Percentiles rank a stretch among this genome's conserved stretches.
phyloP scores from a whole-genome alignment of 2,797 vertebrate species.

The Scarus forsteni region DNA sequence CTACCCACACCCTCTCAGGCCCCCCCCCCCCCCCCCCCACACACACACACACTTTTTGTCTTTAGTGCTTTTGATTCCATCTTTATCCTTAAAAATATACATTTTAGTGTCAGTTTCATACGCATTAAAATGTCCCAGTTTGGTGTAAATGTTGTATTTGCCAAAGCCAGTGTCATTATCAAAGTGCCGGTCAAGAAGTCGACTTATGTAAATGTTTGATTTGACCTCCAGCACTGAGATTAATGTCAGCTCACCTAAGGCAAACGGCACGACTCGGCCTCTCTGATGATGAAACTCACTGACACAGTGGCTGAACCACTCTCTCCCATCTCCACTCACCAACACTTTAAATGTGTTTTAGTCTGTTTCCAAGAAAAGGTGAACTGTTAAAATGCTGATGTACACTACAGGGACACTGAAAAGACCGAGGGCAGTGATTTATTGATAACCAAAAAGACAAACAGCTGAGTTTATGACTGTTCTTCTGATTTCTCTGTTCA shows the following conservation, averaged over 20 bases:
- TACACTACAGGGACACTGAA: no score
- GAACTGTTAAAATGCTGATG: no score
- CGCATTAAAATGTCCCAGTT: neutral
- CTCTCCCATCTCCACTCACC: no score
- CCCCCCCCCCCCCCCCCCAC: no score
- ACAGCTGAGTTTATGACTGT: neutral
- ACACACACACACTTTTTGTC: no score
- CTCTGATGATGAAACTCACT: constrained; percentile 55
- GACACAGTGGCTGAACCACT: constrained; percentile 30
- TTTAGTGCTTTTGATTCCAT: neutral
- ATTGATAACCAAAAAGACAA: neutral
- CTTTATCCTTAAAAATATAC: neutral
- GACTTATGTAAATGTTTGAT: constrained; percentile 13
- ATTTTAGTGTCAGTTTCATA: neutral
- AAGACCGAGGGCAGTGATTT: neutral
- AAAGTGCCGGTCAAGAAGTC: constrained; percentile 18
- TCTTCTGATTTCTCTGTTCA: no score
- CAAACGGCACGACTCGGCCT: neutral
- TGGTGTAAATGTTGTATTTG: neutral
- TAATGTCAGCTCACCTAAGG: constrained; percentile 34
- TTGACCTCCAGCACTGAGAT: constrained; percentile 38
- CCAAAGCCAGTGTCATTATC: neutral
- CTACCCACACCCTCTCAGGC: no score
- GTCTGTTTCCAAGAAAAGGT: no score
- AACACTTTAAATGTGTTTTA: no score